A percentile compares a stretch with the other conserved stretches of the same genome.
These are phyloP conservation scores for Anneissia japonica DNA, from an alignment of 35 echinoderm and acorn worm genomes.

Conservation along the genomic window DNA sequence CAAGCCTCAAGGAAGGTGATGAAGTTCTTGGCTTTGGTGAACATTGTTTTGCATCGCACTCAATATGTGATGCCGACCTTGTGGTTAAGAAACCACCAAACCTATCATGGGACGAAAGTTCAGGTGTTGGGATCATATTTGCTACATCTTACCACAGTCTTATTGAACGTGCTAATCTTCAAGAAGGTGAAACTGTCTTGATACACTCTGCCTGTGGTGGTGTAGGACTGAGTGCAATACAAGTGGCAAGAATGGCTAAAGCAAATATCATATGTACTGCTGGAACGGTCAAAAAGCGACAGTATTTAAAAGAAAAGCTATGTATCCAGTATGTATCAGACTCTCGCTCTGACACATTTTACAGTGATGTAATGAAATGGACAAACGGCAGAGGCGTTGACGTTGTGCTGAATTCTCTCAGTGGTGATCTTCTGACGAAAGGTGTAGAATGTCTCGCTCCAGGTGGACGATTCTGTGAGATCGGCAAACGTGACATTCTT, in stretches of 20 bases:
- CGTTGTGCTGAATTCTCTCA: constrained; percentile 50
- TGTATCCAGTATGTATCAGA: constrained; percentile 19
- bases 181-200: constrained; percentile 53
- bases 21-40: constrained; percentile 61
- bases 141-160: constrained; percentile 63
- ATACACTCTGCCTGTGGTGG: constrained; percentile 38
- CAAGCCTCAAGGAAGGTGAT: constrained; percentile 29
- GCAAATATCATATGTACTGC: constrained; percentile 58
- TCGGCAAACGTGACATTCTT: constrained; percentile 38
- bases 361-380: constrained; percentile 31
- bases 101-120: constrained; percentile 9
- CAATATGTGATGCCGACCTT: constrained; percentile 27
- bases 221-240: constrained; percentile 50
- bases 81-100: constrained; percentile 46
- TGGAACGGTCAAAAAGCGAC: neutral
- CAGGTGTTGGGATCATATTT: constrained; percentile 45
- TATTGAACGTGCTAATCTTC: constrained; percentile 61
- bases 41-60: constrained; percentile 51
- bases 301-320: constrained; percentile 28
- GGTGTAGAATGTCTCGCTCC: constrained; percentile 25
- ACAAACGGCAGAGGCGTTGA: constrained; percentile 49
- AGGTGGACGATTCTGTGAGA: constrained; percentile 60
- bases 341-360: constrained; percentile 15
- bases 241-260: constrained; percentile 47
- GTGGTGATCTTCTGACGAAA: constrained; percentile 30